A percentile compares a stretch with the other conserved stretches of the same genome.
phyloP scores from a whole-genome alignment of 2,113 vertebrate species.

The Neodontobutis hainanensis region DNA sequence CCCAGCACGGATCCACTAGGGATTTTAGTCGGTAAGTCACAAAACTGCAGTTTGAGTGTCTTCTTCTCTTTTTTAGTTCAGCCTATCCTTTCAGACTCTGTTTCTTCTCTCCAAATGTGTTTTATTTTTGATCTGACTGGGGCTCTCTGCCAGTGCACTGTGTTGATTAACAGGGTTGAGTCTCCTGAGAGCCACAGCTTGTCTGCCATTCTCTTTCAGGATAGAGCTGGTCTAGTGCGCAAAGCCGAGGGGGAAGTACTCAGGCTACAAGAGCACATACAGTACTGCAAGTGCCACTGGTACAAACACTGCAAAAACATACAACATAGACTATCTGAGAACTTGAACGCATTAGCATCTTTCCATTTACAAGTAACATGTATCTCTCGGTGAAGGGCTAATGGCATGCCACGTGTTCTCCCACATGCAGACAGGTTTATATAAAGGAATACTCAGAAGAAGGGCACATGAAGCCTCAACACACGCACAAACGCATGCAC shows the following conservation, averaged over 20 bases:
- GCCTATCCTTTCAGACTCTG: conserved; percentile 57
- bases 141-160: conserved; percentile 73
- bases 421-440: conserved; percentile 10
- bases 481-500: conserved; percentile 21
- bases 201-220: conserved; percentile 83
- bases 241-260: conserved; percentile 54
- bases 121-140: conserved; percentile 78
- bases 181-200: conserved; percentile 72
- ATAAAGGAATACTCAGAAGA: conserved; percentile 15
- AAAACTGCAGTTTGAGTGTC: conserved; percentile 37
- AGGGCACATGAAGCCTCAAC: conserved; percentile 25
- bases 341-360: too few species aligned
- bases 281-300: conserved; percentile 53
- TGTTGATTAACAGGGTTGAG: conserved; percentile 82
- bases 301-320: not conserved
- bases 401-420: conserved; percentile 17
- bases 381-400: too few species aligned
- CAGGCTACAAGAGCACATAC: conserved; percentile 50
- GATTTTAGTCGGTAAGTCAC: conserved; percentile 42
- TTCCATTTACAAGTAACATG: too few species aligned
- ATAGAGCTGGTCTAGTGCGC: conserved; percentile 48
- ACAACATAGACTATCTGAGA: not conserved
- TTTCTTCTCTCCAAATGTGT: conserved; percentile 70
- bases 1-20: conserved; percentile 32
- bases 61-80: conserved; percentile 51